Base-by-base conservation (phyloP, 2,888 invertebrate species). In the Phytoseiulus persimilis region DNA sequence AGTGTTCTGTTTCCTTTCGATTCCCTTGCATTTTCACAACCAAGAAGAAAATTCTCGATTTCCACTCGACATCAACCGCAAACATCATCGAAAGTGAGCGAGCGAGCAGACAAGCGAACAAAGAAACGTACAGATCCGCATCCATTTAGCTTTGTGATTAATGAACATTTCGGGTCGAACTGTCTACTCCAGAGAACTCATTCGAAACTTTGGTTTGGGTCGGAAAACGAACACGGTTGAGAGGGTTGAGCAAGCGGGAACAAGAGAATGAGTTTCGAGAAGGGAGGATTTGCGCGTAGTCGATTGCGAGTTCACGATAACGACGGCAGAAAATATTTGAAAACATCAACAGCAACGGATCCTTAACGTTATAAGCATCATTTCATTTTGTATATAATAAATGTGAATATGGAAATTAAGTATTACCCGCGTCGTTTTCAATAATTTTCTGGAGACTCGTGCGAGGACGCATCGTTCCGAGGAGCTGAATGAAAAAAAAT, bases 361-460 rank as follows among this genome's bases (percentile, higher is more conserved):
- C 87, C 45, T 39, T 87, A 45, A 87, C 32, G 87, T 87, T 87
- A 87, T 87, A 28, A 87, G 45, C 45, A 32, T 87, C 28, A 87
- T 87, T 87, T 65, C 65, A 65, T 65, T 87, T 87, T 87, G 87
- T 87, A 87, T 87, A 87, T 87, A 87, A 87, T 87, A 87, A 87
- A 87, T 87, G 87, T 87, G 45, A 87, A 87, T 87, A 87, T 87
- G 32, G 33, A 39, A 65, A 87, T 87, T 87, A 87, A 87, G 33
- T 87, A 87, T 87, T 87, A 87, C 28, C 28, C 33, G 84, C 31
- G 23, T 23, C 32, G 23, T 31, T 84, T 84, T 18, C 39, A 39
- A 3, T 39, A 9, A 6, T 9, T 39, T 9, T 39, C 39, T 9
- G 39, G 39, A 39, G 39, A 9, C 39, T 39, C 9, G 39, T 9